These are phyloP conservation scores for Ladona fulva DNA, from an alignment of 1,140 invertebrate species.

Conservation along the genomic window DNA sequence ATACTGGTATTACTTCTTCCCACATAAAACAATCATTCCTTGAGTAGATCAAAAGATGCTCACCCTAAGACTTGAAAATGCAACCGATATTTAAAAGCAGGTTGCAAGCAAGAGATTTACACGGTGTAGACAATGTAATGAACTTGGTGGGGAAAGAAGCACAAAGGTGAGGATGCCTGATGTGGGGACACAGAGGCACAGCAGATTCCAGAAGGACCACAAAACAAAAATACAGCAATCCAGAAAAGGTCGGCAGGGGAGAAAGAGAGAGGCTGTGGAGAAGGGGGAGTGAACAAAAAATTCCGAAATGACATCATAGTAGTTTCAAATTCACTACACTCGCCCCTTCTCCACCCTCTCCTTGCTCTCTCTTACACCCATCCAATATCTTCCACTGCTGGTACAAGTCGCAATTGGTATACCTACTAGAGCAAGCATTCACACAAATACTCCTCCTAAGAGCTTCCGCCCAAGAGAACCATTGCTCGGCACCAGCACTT, in stretches of 20 bases:
- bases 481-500: neutral
- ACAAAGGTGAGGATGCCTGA: neutral
- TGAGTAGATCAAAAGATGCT: conserved; percentile 1
- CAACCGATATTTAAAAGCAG: neutral
- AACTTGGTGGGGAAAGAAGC: neutral
- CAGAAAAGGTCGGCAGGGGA: neutral
- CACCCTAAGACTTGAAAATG: neutral
- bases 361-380: neutral
- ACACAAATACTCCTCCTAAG: conserved; percentile 8
- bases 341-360: neutral
- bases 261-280: neutral
- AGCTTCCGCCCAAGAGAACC: neutral
- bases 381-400: neutral
- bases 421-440: neutral
- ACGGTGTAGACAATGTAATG: neutral
- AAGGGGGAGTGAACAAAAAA: neutral
- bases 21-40: neutral
- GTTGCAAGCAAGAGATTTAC: neutral
- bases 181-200: conserved; percentile 2
- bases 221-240: neutral
- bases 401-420: neutral
- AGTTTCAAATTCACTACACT: neutral
- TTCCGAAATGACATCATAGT: neutral
- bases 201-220: neutral
- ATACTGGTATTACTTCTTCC: neutral